Evolutionary conservation across 2,888 invertebrate species (phyloP).

Genomic region (Eugnorisma glareosa): DNA sequence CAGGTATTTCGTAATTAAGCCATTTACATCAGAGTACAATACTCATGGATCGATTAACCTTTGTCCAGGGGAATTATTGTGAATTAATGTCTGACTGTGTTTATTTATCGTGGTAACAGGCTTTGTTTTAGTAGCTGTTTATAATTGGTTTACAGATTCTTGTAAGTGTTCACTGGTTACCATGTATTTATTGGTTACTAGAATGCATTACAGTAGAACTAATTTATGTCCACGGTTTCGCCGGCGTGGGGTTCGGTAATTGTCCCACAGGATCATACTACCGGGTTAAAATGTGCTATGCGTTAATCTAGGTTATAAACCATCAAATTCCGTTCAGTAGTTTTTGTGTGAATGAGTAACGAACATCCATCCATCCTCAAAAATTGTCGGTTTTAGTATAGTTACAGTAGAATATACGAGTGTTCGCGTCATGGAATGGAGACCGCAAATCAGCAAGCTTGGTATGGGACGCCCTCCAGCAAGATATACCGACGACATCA

Average conservation of each 20-base stretch:
- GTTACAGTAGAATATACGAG: too few relatives aligned
- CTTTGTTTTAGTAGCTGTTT: neutral
- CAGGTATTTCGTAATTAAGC: conserved; percentile 56
- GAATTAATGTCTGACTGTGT: conserved; percentile 9
- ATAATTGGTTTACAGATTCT: neutral
- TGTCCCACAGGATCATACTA: neutral
- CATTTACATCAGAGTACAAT: conserved; percentile 40
- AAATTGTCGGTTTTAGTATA: too few relatives aligned
- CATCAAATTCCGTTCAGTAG: neutral
- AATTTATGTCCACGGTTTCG: neutral
- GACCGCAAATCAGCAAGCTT: too few relatives aligned
- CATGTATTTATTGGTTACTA: neutral
- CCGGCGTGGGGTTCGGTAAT: neutral
- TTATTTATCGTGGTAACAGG: neutral
- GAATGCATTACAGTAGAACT: neutral
- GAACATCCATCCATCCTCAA: neutral
- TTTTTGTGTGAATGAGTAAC: neutral
- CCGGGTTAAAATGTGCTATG: neutral
- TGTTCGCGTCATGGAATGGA: too few relatives aligned
- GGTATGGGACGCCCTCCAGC: neutral
- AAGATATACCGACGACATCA: too few relatives aligned
- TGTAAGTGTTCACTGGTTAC: neutral
- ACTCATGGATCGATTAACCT: conserved; percentile 33
- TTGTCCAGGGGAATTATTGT: conserved; percentile 21
- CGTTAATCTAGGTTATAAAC: neutral